phyloP scores from a whole-genome alignment of 1,140 invertebrate species.

The Drosophila tristis region DNA sequence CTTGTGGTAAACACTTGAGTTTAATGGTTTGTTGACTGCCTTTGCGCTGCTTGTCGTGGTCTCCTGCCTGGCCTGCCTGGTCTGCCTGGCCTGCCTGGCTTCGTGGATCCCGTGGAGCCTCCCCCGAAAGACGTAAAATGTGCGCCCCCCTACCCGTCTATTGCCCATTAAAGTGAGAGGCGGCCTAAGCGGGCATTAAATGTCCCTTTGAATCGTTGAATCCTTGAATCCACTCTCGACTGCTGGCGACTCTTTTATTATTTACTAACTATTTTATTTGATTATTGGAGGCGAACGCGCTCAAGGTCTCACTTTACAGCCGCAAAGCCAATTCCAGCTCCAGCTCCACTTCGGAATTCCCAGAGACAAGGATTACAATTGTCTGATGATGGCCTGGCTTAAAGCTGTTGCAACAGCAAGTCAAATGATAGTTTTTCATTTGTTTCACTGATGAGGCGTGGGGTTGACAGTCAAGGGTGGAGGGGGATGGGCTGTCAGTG shows the following conservation, averaged over 20 bases:
- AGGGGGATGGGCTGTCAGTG: not conserved
- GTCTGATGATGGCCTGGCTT: constrained; percentile 36
- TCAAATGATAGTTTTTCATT: not conserved
- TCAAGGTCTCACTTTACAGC: constrained; percentile 35
- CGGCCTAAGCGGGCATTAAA: constrained; percentile 73
- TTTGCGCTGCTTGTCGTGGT: not conserved
- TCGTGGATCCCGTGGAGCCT: too few relatives aligned
- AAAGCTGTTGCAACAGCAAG: constrained; percentile 7
- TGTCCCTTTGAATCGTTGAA: constrained; percentile 30
- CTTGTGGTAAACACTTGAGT: constrained; percentile 81
- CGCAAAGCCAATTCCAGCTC: constrained; percentile 45
- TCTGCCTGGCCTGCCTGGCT: too few relatives aligned
- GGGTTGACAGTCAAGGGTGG: too few relatives aligned
- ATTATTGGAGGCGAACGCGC: constrained; percentile 67
- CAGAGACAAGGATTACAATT: constrained; percentile 51
- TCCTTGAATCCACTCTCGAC: constrained; percentile 34
- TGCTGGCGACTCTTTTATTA: constrained; percentile 72
- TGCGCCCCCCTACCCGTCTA: constrained; percentile 45
- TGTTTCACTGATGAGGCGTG: too few relatives aligned
- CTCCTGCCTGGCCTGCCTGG: not conserved
- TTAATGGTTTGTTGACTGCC: constrained; percentile 81
- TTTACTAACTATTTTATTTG: constrained; percentile 83
- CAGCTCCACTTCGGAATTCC: constrained; percentile 9
- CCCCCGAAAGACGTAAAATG: constrained; percentile 70
- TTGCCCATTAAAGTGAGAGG: constrained; percentile 62